phyloP scores from a whole-genome alignment of 92 coral and sea anemone species.

The Phenganax stokvisi region DNA sequence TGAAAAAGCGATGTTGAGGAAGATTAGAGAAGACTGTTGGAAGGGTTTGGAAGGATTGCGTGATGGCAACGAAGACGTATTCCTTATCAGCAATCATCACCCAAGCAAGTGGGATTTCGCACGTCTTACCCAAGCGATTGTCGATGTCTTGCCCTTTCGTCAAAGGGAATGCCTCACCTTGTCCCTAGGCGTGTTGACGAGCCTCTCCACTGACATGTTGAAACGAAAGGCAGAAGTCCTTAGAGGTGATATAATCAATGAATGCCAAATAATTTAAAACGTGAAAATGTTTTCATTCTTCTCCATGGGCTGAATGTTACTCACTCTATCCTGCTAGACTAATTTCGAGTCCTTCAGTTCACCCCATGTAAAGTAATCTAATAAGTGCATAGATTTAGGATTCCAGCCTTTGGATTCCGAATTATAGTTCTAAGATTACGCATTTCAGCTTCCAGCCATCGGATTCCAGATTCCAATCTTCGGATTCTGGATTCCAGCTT shows the following conservation, averaged over 20 bases:
- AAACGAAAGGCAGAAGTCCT: constrained; percentile 45
- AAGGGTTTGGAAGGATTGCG: constrained; percentile 17
- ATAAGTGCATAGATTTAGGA: no score
- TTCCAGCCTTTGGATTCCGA: no score
- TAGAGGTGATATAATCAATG: background rate
- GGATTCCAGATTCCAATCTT: no score
- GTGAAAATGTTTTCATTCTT: no score
- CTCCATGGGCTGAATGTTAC: no score
- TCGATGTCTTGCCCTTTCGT: constrained; percentile 38
- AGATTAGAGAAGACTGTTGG: constrained; percentile 21
- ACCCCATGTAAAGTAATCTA: no score
- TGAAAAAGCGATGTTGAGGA: constrained; percentile 33
- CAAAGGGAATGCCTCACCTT: constrained; percentile 44
- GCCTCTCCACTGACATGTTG: constrained; percentile 32
- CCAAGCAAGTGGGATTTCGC: constrained; percentile 51
- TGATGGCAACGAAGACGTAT: constrained; percentile 17
- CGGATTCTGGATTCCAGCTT: no score
- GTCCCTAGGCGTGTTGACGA: constrained; percentile 34
- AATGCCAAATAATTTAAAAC: no score
- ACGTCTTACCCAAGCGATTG: constrained; percentile 49
- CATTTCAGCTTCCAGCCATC: no score
- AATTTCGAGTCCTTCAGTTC: no score
- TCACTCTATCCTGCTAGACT: no score
- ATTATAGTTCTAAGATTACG: no score
- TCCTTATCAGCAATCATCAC: constrained; percentile 49